Conservation (phyloP, 2,888 invertebrate species). For the Choreutis nemorana region DNA sequence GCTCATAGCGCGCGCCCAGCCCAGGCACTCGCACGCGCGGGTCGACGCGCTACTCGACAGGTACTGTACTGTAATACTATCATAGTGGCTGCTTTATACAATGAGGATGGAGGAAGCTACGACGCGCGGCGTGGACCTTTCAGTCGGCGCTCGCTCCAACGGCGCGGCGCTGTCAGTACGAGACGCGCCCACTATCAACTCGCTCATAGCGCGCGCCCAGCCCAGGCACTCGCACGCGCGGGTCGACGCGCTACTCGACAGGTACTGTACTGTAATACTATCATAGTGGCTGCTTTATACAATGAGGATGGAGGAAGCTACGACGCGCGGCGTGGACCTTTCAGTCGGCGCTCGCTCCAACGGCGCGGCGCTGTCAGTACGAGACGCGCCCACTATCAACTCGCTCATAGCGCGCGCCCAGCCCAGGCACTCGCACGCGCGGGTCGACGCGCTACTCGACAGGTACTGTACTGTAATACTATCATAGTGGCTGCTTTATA, state of each 20-base stretch:
- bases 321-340: conserved; percentile 54
- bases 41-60: too few species aligned
- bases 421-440: conserved; percentile 44
- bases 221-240: conserved; percentile 24
- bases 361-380: conserved; percentile 63
- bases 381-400: conserved; percentile 72
- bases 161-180: too few species aligned
- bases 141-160: too few species aligned
- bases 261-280: conserved; percentile 55
- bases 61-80: too few species aligned
- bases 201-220: conserved; percentile 46
- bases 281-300: too few species aligned
- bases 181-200: conserved; percentile 50
- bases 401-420: conserved; percentile 50
- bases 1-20: conserved; percentile 19
- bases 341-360: conserved; percentile 38
- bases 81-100: conserved; percentile 44
- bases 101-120: conserved; percentile 45
- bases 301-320: too few species aligned
- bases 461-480: too few species aligned
- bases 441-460: conserved; percentile 38
- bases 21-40: too few species aligned
- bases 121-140: conserved; percentile 62
- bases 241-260: conserved; percentile 57
- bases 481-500: too few species aligned